phyloP scores from a whole-genome alignment of 2,797 vertebrate species.

The Spondyliosoma cantharus region DNA sequence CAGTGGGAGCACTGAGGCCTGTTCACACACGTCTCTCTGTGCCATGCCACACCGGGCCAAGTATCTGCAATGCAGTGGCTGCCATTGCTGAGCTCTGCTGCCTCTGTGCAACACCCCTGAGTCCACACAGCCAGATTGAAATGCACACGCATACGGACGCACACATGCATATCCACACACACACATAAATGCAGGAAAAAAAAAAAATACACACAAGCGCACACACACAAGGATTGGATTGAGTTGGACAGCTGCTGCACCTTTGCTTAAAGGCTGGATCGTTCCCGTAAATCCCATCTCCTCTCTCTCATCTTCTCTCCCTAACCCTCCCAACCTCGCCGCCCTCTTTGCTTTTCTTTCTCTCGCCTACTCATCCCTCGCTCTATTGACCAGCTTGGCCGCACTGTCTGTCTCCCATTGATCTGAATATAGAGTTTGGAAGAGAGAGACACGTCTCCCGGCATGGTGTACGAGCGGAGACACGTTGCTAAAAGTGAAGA shows the following conservation, averaged over 20 bases:
- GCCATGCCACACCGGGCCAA: slow-evolving; percentile 53
- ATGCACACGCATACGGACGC: slow-evolving; percentile 7
- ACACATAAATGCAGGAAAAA: slow-evolving; percentile 1
- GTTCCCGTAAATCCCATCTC: slow-evolving; percentile 43
- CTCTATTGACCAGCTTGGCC: slow-evolving; percentile 61
- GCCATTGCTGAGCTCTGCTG: slow-evolving; percentile 52
- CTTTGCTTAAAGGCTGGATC: slow-evolving; percentile 33
- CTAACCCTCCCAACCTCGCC: slow-evolving; percentile 3
- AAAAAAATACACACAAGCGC: slow-evolving; percentile 1
- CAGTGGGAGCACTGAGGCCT: slow-evolving; percentile 32
- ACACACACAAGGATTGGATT: not conserved
- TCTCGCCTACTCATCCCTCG: slow-evolving; percentile 28
- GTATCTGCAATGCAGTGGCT: slow-evolving; percentile 83
- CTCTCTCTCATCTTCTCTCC: slow-evolving; percentile 33
- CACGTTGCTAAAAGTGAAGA: slow-evolving; percentile 19
- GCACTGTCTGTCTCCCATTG: slow-evolving; percentile 61
- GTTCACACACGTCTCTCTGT: slow-evolving; percentile 56
- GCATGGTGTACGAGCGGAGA: not conserved
- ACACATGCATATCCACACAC: not conserved
- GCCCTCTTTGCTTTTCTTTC: slow-evolving; percentile 21
- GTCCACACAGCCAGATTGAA: slow-evolving; percentile 28
- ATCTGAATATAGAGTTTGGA: slow-evolving; percentile 60
- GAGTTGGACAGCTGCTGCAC: slow-evolving; percentile 26
- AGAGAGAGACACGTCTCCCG: slow-evolving; percentile 44
- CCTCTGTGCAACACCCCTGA: slow-evolving; percentile 47